phyloP scores from a whole-genome alignment of 2,113 vertebrate genomes.

The Danionella cerebrum region DNA sequence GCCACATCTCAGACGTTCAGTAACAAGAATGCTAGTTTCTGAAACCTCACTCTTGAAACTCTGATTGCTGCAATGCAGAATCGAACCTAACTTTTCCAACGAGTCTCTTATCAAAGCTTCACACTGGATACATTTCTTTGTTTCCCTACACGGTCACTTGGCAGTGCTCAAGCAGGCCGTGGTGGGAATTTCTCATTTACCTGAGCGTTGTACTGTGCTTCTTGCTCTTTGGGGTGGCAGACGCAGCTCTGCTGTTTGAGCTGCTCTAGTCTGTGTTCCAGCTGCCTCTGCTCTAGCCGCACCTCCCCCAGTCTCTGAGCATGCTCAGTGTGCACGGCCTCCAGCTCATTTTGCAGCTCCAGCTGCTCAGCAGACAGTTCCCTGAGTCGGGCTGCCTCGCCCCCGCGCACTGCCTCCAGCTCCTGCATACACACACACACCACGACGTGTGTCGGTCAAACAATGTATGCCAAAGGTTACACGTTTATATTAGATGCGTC shows the following conservation, averaged over 20 bases:
- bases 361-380: slow-evolving; percentile 84
- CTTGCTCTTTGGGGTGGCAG: slow-evolving; percentile 84
- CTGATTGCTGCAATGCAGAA: not conserved
- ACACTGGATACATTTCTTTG: not conserved
- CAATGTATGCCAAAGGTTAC: not conserved
- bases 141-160: not conserved
- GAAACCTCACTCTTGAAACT: too few relatives aligned
- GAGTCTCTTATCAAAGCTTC: too few relatives aligned
- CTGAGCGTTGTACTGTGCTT: slow-evolving; percentile 89
- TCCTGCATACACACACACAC: slow-evolving; percentile 48
- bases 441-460: slow-evolving; percentile 17
- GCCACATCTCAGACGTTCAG: too few relatives aligned
- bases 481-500: not conserved
- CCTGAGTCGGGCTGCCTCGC: slow-evolving; percentile 74
- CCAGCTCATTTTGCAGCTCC: slow-evolving; percentile 87
- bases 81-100: too few relatives aligned
- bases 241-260: slow-evolving; percentile 87
- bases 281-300: slow-evolving; percentile 85
- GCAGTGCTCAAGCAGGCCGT: not conserved
- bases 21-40: too few relatives aligned
- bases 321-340: slow-evolving; percentile 87
- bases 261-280: slow-evolving; percentile 90
- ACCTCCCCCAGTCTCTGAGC: slow-evolving; percentile 86
- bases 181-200: slow-evolving; percentile 54
- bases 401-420: slow-evolving; percentile 77